Conservation (phyloP, 2,113 vertebrate species). For the Canis aureus region DNA sequence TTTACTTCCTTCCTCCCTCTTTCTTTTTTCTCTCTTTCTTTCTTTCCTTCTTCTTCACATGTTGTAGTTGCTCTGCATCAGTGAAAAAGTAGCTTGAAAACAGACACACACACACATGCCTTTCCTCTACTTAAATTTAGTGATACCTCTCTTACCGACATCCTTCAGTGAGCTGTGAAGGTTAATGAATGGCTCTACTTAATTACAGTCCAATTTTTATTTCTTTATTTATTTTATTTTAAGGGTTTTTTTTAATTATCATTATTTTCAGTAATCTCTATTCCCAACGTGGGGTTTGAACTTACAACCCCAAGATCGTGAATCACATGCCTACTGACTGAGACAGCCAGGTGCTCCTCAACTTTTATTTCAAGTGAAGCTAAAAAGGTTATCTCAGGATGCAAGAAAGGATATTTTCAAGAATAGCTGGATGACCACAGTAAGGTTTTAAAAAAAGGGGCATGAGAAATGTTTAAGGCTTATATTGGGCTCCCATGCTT, state of each 20-base stretch:
- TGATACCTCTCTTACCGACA: not conserved
- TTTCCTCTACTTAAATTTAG: not conserved
- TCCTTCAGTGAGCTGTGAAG: conserved; percentile 27
- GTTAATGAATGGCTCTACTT: not conserved
- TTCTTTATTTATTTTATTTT: not conserved
- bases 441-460: not conserved
- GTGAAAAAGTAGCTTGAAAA: not conserved
- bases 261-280: not conserved
- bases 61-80: not conserved
- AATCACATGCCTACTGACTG: not conserved
- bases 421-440: not conserved
- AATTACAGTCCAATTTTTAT: not conserved
- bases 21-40: not conserved
- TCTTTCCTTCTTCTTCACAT: not conserved
- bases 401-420: conserved; percentile 11
- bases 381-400: conserved; percentile 6
- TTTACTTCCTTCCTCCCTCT: not conserved
- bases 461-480: not conserved
- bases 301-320: not conserved
- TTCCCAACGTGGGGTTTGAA: not conserved
- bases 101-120: not conserved
- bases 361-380: not conserved
- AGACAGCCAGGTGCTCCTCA: not conserved
- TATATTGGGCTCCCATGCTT: not conserved
- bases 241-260: not conserved